Conservation (phyloP, 1,140 invertebrate species). For the Thrips palmi region DNA sequence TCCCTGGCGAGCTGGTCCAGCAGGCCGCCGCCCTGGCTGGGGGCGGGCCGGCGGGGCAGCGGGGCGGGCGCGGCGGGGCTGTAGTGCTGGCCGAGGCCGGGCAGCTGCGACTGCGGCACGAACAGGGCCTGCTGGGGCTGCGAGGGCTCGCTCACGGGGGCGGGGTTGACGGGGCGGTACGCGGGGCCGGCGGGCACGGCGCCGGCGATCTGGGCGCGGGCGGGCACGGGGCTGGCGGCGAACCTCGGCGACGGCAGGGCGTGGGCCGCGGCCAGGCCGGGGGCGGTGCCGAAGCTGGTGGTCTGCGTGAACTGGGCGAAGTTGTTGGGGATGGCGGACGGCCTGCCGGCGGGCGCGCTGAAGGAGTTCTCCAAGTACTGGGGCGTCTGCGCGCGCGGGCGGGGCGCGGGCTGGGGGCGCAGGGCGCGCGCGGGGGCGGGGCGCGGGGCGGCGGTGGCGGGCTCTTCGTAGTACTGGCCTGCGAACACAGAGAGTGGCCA, state of each 20-base stretch:
- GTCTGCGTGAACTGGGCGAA: too few relatives aligned
- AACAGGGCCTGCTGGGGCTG: constrained; percentile 22
- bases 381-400: neutral
- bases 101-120: too few relatives aligned
- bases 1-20: constrained; percentile 62
- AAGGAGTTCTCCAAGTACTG: neutral
- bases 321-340: too few relatives aligned
- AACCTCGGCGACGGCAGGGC: constrained; percentile 6
- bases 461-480: constrained; percentile 22
- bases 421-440: constrained; percentile 9
- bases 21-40: constrained; percentile 39
- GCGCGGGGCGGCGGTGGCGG: constrained; percentile 23
- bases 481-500: neutral
- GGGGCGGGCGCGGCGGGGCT: constrained; percentile 3
- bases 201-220: neutral
- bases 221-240: constrained; percentile 9
- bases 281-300: constrained; percentile 10
- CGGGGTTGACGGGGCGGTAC: constrained; percentile 8
- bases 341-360: constrained; percentile 4
- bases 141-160: constrained; percentile 15
- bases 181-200: constrained; percentile 6
- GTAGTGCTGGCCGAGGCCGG: constrained; percentile 6
- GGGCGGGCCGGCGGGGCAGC: constrained; percentile 6
- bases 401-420: constrained; percentile 9
- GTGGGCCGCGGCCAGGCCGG: constrained; percentile 12